Evolutionary conservation across 2,888 invertebrate genomes (phyloP).

Genomic region (Pristionchus entomophagus): DNA sequence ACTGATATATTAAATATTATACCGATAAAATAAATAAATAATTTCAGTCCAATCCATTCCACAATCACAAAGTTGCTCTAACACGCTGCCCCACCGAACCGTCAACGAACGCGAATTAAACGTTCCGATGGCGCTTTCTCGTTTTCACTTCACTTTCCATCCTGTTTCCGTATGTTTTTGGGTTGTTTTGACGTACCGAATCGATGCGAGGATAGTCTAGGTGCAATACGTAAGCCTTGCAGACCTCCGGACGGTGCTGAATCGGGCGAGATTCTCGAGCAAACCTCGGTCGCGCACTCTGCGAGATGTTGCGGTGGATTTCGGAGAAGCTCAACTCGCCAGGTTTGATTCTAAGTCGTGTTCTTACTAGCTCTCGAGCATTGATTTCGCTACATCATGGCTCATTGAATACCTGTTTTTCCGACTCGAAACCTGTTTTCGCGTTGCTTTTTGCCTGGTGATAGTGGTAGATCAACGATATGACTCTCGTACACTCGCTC

Average conservation of each 20-base stretch:
- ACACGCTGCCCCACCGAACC: not conserved
- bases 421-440: too few relatives aligned
- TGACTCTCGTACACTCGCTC: too few relatives aligned
- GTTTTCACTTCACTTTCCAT: not conserved
- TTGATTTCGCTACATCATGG: too few relatives aligned
- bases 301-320: constrained; percentile 25
- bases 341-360: not conserved
- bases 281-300: not conserved
- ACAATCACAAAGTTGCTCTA: too few relatives aligned
- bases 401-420: too few relatives aligned
- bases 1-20: too few relatives aligned
- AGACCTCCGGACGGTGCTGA: not conserved
- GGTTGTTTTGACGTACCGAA: not conserved
- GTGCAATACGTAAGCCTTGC: not conserved
- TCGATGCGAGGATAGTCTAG: not conserved
- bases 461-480: too few relatives aligned
- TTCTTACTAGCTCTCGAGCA: not conserved
- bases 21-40: too few relatives aligned
- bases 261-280: not conserved
- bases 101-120: not conserved
- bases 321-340: constrained; percentile 21
- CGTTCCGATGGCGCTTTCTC: constrained; percentile 3
- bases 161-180: constrained; percentile 10
- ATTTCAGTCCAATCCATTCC: too few relatives aligned
- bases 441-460: too few relatives aligned